A percentile compares a stretch with the other conserved stretches of the same genome.
These are phyloP conservation scores for Ooceraea biroi DNA, from an alignment of 1,140 invertebrate species.

Conservation along the genomic window DNA sequence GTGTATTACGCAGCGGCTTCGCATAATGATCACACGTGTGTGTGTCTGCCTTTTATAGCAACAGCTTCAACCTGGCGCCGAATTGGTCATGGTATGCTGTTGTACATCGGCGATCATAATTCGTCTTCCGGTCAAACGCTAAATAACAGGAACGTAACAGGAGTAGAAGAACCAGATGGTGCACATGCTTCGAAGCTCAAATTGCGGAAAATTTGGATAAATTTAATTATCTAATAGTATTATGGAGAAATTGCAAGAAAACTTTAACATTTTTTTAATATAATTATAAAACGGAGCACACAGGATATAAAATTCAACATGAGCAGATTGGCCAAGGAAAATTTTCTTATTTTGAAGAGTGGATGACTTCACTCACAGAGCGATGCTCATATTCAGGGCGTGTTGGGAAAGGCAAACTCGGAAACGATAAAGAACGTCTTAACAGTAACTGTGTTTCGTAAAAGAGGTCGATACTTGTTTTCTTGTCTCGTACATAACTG, in stretches of 20 bases:
- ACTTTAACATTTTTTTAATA: background rate
- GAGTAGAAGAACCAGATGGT: background rate
- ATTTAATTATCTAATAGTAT: background rate
- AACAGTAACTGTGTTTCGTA: no score
- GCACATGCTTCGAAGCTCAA: background rate
- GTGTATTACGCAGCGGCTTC: constrained; percentile 34
- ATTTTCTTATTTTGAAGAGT: no score
- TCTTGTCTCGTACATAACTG: no score
- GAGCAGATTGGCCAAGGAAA: no score
- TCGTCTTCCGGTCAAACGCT: background rate
- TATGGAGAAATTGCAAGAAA: background rate
- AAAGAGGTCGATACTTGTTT: no score
- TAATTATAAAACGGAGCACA: background rate
- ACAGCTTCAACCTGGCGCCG: background rate
- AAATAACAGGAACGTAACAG: background rate
- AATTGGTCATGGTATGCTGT: background rate
- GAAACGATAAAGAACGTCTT: no score
- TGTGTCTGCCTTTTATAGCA: constrained; percentile 20
- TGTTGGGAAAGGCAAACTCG: no score
- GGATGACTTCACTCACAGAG: no score
- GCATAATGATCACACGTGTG: constrained; percentile 3
- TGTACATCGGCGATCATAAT: background rate
- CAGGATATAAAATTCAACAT: background rate
- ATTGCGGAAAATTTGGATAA: background rate
- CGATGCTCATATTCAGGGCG: no score